Evolutionary conservation across 2,113 vertebrate species (phyloP).

Genomic region (Gulo gulo): DNA sequence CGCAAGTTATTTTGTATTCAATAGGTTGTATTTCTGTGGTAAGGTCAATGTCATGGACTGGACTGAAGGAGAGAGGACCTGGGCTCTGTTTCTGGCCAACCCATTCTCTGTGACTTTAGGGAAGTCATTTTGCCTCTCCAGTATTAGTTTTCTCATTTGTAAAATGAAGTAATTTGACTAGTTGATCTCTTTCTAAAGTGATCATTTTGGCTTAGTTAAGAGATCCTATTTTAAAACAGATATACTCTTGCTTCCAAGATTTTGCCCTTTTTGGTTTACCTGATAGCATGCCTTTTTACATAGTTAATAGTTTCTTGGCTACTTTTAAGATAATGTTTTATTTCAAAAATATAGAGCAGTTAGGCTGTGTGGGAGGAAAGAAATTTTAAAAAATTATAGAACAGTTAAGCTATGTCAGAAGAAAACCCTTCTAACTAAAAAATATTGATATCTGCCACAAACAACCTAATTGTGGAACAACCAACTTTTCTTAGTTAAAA

Average conservation of each 20-base stretch:
- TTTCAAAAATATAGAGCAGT: constrained; percentile 22
- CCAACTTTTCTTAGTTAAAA: not conserved
- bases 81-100: not conserved
- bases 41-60: not conserved
- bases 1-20: not conserved
- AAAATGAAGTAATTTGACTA: constrained; percentile 22
- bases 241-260: constrained; percentile 9
- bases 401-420: not conserved
- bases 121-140: not conserved
- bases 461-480: not conserved
- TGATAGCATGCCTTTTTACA: not conserved
- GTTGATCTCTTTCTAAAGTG: not conserved
- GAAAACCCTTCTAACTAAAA: not conserved
- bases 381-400: not conserved
- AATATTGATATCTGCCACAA: not conserved
- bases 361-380: not conserved
- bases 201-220: not conserved
- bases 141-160: not conserved
- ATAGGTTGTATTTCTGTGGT: not conserved
- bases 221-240: constrained; percentile 37
- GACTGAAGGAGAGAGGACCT: not conserved
- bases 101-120: not conserved
- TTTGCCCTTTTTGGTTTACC: not conserved
- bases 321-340: constrained; percentile 49
- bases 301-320: not conserved